phyloP scores from a whole-genome alignment of 1,140 invertebrate species.

The Druon quercuslanigerum region DNA sequence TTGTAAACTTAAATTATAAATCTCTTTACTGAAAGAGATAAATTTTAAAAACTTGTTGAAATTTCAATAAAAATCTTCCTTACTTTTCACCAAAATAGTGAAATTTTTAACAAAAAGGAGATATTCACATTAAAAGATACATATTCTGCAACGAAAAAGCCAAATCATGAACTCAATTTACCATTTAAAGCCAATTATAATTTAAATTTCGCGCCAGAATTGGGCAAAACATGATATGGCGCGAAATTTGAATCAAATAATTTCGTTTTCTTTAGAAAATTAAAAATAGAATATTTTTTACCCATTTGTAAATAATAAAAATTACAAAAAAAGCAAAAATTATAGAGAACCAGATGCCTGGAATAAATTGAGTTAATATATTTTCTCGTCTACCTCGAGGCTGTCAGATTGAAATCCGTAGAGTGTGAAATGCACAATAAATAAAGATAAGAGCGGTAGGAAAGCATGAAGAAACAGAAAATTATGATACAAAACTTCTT shows the following conservation, averaged over 20 bases:
- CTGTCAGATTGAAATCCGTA: neutral
- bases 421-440: conserved; percentile 17
- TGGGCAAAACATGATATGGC: no score
- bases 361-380: neutral
- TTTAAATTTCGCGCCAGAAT: no score
- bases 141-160: neutral
- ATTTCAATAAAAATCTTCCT: no score
- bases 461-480: neutral
- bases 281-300: no score
- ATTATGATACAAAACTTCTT: neutral
- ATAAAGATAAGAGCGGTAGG: neutral
- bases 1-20: no score
- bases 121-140: neutral
- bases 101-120: no score
- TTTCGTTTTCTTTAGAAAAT: no score
- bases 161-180: no score
- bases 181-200: neutral
- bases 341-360: neutral
- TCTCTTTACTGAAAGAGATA: no score
- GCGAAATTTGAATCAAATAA: no score
- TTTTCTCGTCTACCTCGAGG: neutral
- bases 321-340: neutral
- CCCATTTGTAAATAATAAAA: no score
- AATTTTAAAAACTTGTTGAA: no score
- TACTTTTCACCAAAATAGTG: neutral